phyloP scores from a whole-genome alignment of 2,113 vertebrate genomes.

The Oxyruncus cristatus region DNA sequence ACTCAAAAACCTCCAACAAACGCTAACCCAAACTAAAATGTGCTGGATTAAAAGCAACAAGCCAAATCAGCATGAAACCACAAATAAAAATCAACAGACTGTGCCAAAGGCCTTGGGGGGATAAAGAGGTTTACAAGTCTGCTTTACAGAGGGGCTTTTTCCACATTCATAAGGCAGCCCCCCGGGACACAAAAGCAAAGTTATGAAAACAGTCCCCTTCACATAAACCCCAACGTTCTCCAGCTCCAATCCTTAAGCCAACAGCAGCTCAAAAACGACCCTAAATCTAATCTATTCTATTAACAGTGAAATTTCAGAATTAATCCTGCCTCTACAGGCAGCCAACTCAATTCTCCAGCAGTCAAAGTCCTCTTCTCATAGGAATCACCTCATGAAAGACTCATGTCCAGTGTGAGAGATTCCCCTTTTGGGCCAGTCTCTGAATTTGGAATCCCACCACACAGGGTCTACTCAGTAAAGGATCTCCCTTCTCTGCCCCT shows the following conservation, averaged over 20 bases:
- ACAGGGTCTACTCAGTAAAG: not conserved
- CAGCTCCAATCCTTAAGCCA: not conserved
- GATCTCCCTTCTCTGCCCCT: not conserved
- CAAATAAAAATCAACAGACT: slow-evolving; percentile 48
- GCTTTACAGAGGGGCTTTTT: slow-evolving; percentile 30
- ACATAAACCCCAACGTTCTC: not conserved
- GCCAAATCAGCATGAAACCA: slow-evolving; percentile 54
- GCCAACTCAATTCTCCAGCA: not conserved
- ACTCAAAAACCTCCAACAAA: not conserved
- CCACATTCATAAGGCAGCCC: slow-evolving; percentile 4
- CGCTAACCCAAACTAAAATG: not conserved
- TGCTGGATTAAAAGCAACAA: slow-evolving; percentile 26
- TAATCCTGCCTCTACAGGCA: not conserved
- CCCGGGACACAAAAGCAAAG: not conserved
- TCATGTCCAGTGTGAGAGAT: accelerated
- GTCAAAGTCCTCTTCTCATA: not conserved
- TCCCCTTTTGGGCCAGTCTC: not conserved
- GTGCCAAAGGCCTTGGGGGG: slow-evolving; percentile 28
- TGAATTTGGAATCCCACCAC: not conserved
- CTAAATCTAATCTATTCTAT: not conserved
- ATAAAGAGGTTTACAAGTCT: not conserved
- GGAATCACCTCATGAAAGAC: not conserved
- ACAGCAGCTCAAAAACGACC: not conserved
- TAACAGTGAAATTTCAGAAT: not conserved
- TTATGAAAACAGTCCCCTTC: not conserved